Base-by-base conservation (phyloP, 1,140 invertebrate genomes). In the Acyrthosiphon pisum region DNA sequence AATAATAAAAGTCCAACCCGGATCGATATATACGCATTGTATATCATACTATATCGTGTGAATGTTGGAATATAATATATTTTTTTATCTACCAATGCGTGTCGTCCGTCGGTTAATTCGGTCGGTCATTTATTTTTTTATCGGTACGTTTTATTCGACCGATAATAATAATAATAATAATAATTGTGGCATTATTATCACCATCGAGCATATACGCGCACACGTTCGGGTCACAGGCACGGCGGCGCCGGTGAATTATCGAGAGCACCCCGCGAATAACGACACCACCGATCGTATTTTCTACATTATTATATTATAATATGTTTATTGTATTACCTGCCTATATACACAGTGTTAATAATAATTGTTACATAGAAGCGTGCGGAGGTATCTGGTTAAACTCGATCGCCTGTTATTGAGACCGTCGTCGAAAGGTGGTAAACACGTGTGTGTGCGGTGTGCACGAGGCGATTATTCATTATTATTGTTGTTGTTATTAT, bases 111-210 rank as follows among this genome's bases (percentile, higher is more conserved):
- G 9, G 37, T 46, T 86, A 86, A 86, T 86, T 86, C 83, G 2
- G 37, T 26, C 41, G 37, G 83, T 86, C 83, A 11, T 44, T 86
- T 44, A 86, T 86, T 86, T 44, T 83, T 86, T 86, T 86, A 86
- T 86, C 37, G 23, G 3, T 44, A 23, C 37, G 83, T 86, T 86
- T 86, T 44, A 86, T 44, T 86, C 37, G 9, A 26, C 41, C 37
- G 41, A 86, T 46, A 86, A 44, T 86, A 44, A 86, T 46, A 86
- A 44, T 86, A 44, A 86, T 86, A 86, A 84, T 84, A 23, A 84
- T 44, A 23, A 44, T 30, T 44, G 37, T 86, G 23, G 0, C 37
- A 26, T 44, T 86, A 20, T 30, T 68, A 76, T 76, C 60, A 14
- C 37, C 11, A 86, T 86, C 41, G 83, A 7, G 9, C 68, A 35